Base-by-base conservation (phyloP, 2,797 vertebrate genomes). In the Danio albolineatus region DNA sequence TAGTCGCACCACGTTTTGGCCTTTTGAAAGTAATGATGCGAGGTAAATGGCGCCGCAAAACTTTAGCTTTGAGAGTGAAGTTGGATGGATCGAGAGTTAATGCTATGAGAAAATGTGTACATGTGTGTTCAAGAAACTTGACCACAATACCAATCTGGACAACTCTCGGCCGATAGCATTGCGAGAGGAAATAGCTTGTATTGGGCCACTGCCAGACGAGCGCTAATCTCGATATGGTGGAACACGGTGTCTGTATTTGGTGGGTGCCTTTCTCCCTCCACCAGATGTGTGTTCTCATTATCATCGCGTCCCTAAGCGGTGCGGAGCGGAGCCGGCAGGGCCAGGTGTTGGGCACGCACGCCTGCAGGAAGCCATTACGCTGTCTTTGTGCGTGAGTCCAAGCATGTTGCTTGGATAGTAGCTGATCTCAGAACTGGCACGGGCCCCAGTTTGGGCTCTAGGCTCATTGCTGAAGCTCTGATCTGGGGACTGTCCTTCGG, bases 291-390 rank as follows among this genome's bases (percentile, higher is more conserved):
- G 73, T 79, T 80, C 61, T 79, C 46, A 74, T 83, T 79, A 81
- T 82, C 70, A 56, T 71, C 48, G 14, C 2, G 67, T 70, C 67
- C 36, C 66, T 43, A 70, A 78, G 56, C 44, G 66, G 59, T 70
- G 53, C 49, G 49, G 66, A 81, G 67, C 71, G 43, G 43, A 79
- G 60, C 74, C 54, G 12, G 62, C 51, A 28, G 49, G 81, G 57
- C 85, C 78, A 81, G 82, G 83, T 86, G 82, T 79, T 82, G 79
- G 73, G 71, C 19, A 46, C 17, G 51, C 48, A 82, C 41, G 64
- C 77, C 80, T 65, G 66, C 83, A 83, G 84, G 85, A 85, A 87
- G 54, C 79, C 77, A 85, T 86, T 86, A 85, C 57, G 39, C 73
- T 61, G 73, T 86, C 62, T 80, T 70, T 76, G 83, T 66, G 74